Percentiles rank a stretch among this genome's conserved stretches.
These are phyloP conservation scores for Carassius auratus DNA, from an alignment of 2,113 vertebrate species.

Conservation along the genomic window DNA sequence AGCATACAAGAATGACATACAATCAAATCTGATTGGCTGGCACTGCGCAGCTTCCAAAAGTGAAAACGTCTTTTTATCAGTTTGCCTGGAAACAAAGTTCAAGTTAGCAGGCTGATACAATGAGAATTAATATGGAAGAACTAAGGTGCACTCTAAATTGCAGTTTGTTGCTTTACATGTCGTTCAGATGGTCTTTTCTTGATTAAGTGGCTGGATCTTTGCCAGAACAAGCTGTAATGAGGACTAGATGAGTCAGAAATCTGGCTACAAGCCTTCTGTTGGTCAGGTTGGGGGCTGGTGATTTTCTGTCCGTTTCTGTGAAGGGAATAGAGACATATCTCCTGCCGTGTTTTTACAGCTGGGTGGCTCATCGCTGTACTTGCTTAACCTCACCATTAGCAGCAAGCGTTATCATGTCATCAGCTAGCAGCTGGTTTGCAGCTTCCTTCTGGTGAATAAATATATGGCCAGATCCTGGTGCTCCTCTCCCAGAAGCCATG, in stretches of 20 bases:
- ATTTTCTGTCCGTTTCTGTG: conserved; percentile 12
- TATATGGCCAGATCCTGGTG: conserved; percentile 44
- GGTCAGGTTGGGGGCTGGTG: neutral
- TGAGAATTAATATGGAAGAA: neutral
- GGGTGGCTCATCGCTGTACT: conserved; percentile 22
- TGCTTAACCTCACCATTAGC: conserved; percentile 44
- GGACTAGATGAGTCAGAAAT: neutral
- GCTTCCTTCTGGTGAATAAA: conserved; percentile 50
- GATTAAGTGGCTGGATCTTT: neutral
- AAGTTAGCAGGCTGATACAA: neutral
- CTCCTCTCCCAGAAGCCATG: conserved; percentile 33
- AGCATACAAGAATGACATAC: neutral
- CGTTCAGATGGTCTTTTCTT: neutral
- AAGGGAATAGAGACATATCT: conserved; percentile 37
- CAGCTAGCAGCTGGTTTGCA: conserved; percentile 49
- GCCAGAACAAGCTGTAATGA: conserved; percentile 8
- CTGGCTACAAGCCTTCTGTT: neutral
- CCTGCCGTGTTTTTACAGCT: conserved; percentile 50
- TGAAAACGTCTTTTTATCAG: neutral
- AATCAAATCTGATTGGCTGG: neutral
- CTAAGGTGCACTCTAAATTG: neutral
- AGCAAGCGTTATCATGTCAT: conserved; percentile 46
- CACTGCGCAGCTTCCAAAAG: neutral
- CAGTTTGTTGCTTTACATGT: neutral
- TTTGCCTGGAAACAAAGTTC: neutral